Evolutionary conservation across 2,113 vertebrate genomes (phyloP).

Genomic region (Ariopsis seemanni): DNA sequence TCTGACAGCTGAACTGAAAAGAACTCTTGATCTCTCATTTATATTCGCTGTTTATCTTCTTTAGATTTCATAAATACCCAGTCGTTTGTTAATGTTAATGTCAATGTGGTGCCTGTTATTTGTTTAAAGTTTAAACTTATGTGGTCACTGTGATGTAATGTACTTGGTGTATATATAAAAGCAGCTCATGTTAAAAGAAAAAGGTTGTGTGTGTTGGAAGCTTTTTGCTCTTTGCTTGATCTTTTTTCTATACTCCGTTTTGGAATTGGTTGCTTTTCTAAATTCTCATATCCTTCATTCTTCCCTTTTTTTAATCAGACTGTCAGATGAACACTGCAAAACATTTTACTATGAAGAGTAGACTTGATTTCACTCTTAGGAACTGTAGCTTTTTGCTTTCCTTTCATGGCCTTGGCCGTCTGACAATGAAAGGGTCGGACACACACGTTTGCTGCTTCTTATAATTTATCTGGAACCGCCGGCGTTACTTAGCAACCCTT

Average conservation of each 20-base stretch:
- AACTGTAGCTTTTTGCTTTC: background rate
- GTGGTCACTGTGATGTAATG: slow-evolving; percentile 40
- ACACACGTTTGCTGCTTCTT: background rate
- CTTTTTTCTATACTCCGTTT: slow-evolving; percentile 13
- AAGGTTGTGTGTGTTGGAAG: slow-evolving; percentile 2
- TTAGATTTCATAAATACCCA: slow-evolving; percentile 13
- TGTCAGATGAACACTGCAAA: slow-evolving; percentile 1
- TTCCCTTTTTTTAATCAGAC: slow-evolving; percentile 4
- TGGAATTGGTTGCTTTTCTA: slow-evolving; percentile 8
- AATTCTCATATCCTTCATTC: slow-evolving; percentile 20
- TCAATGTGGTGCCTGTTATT: slow-evolving; percentile 41
- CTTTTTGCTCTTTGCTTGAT: slow-evolving; percentile 8
- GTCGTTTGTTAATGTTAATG: slow-evolving; percentile 4
- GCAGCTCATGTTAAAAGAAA: slow-evolving; percentile 14
- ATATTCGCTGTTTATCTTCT: slow-evolving; percentile 22
- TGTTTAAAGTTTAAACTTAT: slow-evolving; percentile 32
- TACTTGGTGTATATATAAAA: slow-evolving; percentile 34
- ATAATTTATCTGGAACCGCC: background rate
- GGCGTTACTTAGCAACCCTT: slow-evolving; percentile 33
- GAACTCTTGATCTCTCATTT: background rate
- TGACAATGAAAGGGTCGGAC: background rate
- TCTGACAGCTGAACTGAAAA: slow-evolving; percentile 3
- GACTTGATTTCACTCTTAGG: slow-evolving; percentile 18
- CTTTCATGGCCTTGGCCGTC: background rate
- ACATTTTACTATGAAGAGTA: slow-evolving; percentile 21